A percentile compares a stretch with the other conserved stretches of the same genome.
Evolutionary conservation across 2,888 invertebrate genomes (phyloP).

Genomic region (Tipula unca): DNA sequence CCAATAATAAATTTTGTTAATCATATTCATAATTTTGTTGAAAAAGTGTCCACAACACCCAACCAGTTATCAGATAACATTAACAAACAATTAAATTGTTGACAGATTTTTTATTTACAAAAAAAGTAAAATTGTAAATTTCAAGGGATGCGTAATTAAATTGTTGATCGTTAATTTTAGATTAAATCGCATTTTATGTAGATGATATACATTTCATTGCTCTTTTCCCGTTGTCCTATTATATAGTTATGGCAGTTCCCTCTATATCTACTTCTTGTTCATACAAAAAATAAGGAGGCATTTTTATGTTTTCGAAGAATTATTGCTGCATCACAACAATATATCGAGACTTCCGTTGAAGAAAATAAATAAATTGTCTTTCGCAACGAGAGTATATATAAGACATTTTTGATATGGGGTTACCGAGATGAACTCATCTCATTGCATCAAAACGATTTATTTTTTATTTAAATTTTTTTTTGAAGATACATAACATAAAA

Average conservation of each 20-base stretch:
- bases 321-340: not conserved
- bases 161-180: slow-evolving; percentile 14
- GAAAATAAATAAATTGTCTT: not conserved
- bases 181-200: not conserved
- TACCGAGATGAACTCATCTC: not conserved
- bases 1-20: not conserved
- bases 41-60: not conserved
- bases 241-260: not conserved
- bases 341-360: not conserved
- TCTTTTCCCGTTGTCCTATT: not conserved
- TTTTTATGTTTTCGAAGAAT: slow-evolving; percentile 8
- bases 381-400: not conserved
- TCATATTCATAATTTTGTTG: not conserved
- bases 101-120: not conserved
- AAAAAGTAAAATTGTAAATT: not conserved
- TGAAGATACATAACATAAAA: not conserved
- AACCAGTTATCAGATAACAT: not conserved
- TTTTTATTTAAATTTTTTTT: not conserved
- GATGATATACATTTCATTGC: not conserved
- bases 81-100: not conserved
- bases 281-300: not conserved
- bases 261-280: not conserved
- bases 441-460: not conserved
- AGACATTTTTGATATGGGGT: not conserved
- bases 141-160: not conserved